Base-by-base conservation (phyloP, 2,888 invertebrate genomes). In the Lasioglossum marginatum region DNA sequence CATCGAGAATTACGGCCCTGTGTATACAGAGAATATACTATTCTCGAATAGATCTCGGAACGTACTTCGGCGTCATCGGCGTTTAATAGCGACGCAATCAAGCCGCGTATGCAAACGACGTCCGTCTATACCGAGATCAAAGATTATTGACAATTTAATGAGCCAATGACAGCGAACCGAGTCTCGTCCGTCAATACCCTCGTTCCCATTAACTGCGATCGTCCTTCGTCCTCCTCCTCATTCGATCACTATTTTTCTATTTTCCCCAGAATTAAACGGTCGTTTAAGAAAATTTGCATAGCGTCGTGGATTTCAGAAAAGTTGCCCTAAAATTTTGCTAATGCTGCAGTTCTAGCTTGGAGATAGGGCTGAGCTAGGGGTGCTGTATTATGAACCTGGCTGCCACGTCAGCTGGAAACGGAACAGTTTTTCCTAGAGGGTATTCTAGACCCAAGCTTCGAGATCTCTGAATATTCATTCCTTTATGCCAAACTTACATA, bases 91-190 rank as follows among this genome's bases (percentile, higher is more conserved):
- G 70, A 52, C 40, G 57, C 68, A 70, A 74, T 78, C 82, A 45
- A 45, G 68, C 52, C 48, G 48, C 16, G 45, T 79, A 45, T 70
- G 82, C 74, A 75, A 70, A 74, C 40, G 40, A 66, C 77, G 72
- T 68, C 27, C 23, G 68, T 43, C 52, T 68, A 72, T 77, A 76
- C 71, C 66, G 45, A 37, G 68, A 60, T 71, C 45, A 79, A 71
- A 79, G 70, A 63, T 66, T 77, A 77, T 77, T 77, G 72, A 77
- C 81, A 48, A 48, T 77, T 77, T 72, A 72, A 81, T 77, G 60
- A 77, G 48, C 40, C 23, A 48, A 52, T 68, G 77, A 78, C 71
- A 73, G 77, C n/a, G 40, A 43, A 27, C 27, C 43, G 37, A 52
- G 48, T 16, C 48, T n/a, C 34, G 57, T 52, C 23, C 79, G 52